phyloP scores from a whole-genome alignment of 2,888 invertebrate species.

The Cylindroiulus punctatus region DNA sequence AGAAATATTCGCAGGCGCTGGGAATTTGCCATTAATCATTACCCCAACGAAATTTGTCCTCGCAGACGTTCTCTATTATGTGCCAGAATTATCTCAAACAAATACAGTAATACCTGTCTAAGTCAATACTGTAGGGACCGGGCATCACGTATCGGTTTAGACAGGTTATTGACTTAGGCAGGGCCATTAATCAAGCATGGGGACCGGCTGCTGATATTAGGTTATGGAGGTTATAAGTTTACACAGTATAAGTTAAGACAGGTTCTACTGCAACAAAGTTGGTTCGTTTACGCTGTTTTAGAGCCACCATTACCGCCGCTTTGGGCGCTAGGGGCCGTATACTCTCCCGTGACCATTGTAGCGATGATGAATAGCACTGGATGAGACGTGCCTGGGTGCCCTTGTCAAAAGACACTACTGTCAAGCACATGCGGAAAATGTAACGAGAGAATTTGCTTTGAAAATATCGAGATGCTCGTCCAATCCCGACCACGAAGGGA shows the following conservation, averaged over 20 bases:
- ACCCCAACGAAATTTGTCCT: neutral
- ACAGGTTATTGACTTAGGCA: no score
- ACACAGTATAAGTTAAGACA: no score
- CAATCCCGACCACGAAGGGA: neutral
- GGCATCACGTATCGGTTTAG: no score
- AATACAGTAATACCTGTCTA: no score
- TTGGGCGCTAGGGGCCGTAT: neutral
- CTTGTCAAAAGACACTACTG: neutral
- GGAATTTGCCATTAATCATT: conserved; percentile 21
- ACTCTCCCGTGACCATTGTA: neutral
- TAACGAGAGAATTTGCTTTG: neutral
- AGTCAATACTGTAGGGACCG: no score
- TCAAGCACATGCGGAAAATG: conserved; percentile 12
- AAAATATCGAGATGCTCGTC: conserved; percentile 26
- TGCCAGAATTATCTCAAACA: neutral
- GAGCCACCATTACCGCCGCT: neutral
- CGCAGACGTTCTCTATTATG: neutral
- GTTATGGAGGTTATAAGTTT: no score
- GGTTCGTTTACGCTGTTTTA: neutral
- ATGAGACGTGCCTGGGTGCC: neutral
- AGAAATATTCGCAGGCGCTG: neutral
- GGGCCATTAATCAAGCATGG: no score
- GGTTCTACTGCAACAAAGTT: no score
- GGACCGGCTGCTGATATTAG: no score
- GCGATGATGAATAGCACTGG: neutral